Base-by-base conservation (phyloP, 2,888 invertebrate genomes). In the Oscheius myriophilus region DNA sequence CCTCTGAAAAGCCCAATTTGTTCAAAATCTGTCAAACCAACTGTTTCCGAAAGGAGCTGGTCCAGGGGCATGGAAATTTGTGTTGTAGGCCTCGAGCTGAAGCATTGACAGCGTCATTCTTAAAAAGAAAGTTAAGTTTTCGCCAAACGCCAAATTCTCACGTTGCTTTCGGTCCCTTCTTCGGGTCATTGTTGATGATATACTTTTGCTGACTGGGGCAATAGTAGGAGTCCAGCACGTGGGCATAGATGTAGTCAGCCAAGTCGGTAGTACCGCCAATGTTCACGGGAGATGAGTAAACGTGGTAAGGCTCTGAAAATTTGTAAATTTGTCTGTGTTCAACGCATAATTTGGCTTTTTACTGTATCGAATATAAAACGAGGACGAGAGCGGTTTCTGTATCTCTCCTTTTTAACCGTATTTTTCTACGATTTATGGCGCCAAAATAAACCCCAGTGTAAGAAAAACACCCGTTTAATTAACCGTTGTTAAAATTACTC, bases 131-230 rank as follows among this genome's bases (percentile, higher is more conserved):
- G 33, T 39, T n/a, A 33, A 39, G 16, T 42, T 57, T 57, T 33
- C 2, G n/a, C 21, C 26, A 16, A 42, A 54, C 14, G 43, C 54
- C 9, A 49, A 49, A 42, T 42, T 61, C 72, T 73, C 14, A 80
- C 80, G 59, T 70, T 7, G 78, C 78, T 45, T 51, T 43, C 0
- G 76, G 75, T 1, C 80, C 80, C 46, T 65, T 46, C 21, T 59
- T 46, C 0, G 43, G 21, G 33, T 80, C 66, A 11, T 67, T 63
- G 51, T 76, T 80, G 51, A 80, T 75, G 1, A 62, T 67, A 59
- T 76, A 80, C 51, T 72, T 72, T 45, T 80, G 78, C 18, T 71
- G 59, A 54, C 73, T 76, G 7, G 78, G 72, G 45, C 80, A 80
- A 49, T 72, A 74, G n/a, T 73, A 64, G 0, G 76, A 72, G 21